Conservation (phyloP, 2,888 invertebrate species). For the Mycalesis mineus region DNA sequence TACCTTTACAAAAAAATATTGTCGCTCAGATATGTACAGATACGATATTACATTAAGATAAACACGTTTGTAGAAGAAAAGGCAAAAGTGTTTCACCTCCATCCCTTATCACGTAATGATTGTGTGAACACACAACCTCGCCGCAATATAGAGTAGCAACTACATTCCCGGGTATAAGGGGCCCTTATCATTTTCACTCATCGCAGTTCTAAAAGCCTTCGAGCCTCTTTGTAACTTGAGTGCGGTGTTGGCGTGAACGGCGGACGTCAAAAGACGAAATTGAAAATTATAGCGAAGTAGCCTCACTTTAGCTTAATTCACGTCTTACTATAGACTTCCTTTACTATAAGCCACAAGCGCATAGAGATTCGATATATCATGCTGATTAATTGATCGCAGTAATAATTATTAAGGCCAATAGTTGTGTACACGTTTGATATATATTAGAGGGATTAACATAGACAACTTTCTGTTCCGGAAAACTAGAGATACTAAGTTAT, state of each 20-base stretch:
- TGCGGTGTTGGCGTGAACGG: conserved; percentile 1
- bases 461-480: no score
- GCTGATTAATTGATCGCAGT: no score
- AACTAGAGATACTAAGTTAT: no score
- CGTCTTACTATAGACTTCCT: no score
- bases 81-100: background rate
- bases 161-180: conserved; percentile 4
- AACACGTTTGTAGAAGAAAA: background rate
- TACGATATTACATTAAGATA: background rate
- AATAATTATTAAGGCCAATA: no score
- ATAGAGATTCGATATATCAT: no score
- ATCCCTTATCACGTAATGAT: background rate
- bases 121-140: background rate
- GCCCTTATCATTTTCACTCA: conserved; percentile 12
- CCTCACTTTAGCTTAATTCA: background rate
- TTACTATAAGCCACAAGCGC: no score
- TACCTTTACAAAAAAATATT: no score
- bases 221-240: conserved; percentile 5
- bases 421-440: no score
- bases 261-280: conserved; percentile 1
- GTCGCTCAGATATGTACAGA: no score
- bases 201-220: background rate
- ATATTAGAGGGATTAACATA: no score
- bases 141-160: conserved; percentile 3
- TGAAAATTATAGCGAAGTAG: background rate